Evolutionary conservation across 2,888 invertebrate species (phyloP).

Genomic region (Leistus spinibarbis): DNA sequence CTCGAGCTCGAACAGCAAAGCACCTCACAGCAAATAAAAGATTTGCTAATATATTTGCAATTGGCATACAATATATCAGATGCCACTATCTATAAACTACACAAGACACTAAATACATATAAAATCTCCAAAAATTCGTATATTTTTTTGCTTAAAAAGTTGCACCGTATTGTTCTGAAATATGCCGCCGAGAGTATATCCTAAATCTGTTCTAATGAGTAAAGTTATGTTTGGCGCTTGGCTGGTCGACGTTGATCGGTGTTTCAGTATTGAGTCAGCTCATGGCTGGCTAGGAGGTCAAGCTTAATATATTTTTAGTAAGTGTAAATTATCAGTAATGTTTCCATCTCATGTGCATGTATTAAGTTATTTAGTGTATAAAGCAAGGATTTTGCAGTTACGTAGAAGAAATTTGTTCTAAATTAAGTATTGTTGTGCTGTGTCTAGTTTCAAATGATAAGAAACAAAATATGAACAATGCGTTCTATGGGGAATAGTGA

Average conservation of each 20-base stretch:
- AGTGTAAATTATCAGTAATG: slow-evolving; percentile 31
- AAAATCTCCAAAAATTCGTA: no score
- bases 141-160: no score
- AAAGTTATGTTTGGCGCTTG: not conserved
- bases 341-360: not conserved
- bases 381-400: no score
- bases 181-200: slow-evolving; percentile 5
- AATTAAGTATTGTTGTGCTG: not conserved
- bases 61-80: no score
- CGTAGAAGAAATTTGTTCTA: no score
- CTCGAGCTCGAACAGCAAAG: no score
- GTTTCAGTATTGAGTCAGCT: slow-evolving; percentile 35
- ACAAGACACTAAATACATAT: no score
- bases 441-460: slow-evolving; percentile 24
- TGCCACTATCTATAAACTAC: no score
- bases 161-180: slow-evolving; percentile 17
- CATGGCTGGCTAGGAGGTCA: slow-evolving; percentile 38
- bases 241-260: not conserved
- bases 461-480: no score
- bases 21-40: no score
- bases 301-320: slow-evolving; percentile 36
- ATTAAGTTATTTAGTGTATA: not conserved
- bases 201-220: slow-evolving; percentile 12
- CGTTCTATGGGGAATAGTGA: no score
- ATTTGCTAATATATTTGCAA: no score